Evolutionary conservation across 2,888 invertebrate species (phyloP).

Genomic region (Mylabris sibirica): DNA sequence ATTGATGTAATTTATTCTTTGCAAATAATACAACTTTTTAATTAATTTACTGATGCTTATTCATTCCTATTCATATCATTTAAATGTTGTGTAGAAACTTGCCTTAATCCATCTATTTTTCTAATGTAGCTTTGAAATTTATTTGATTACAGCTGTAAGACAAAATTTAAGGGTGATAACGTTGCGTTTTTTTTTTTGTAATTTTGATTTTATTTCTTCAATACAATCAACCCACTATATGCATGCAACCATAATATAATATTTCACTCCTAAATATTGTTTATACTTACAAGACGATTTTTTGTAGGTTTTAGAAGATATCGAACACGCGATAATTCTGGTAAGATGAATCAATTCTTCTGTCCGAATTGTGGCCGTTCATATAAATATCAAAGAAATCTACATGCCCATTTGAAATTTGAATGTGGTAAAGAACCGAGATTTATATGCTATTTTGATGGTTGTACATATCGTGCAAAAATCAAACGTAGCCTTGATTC

Average conservation of each 20-base stretch:
- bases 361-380: constrained; percentile 30
- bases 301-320: constrained; percentile 18
- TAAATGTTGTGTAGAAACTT: neutral
- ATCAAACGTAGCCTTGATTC: constrained; percentile 35
- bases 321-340: constrained; percentile 25
- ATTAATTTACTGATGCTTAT: neutral
- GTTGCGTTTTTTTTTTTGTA: neutral
- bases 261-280: neutral
- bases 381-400: constrained; percentile 78
- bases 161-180: neutral
- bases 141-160: neutral
- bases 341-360: constrained; percentile 23
- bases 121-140: neutral
- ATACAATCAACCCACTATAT: neutral
- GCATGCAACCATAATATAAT: neutral
- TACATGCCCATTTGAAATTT: constrained; percentile 61
- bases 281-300: neutral
- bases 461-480: constrained; percentile 37
- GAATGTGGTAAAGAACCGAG: constrained; percentile 61
- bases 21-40: neutral
- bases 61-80: neutral
- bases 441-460: constrained; percentile 46
- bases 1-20: neutral
- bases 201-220: neutral
- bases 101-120: no score